phyloP scores from a whole-genome alignment of 2,113 vertebrate genomes.

The Platysteira castanea region DNA sequence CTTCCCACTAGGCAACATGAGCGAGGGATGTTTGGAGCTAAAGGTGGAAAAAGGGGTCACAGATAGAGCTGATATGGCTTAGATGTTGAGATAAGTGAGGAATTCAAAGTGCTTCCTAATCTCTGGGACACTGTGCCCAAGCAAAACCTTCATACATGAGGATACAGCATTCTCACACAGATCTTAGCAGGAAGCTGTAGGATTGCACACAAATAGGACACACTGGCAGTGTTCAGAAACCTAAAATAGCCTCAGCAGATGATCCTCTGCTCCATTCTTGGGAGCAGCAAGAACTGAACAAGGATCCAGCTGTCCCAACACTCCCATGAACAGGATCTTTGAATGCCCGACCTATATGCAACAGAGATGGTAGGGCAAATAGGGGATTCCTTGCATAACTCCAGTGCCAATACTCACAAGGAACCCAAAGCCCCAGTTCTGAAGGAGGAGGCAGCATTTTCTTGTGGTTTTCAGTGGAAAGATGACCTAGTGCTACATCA shows the following conservation, averaged over 20 bases:
- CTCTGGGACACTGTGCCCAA: neutral
- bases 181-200: neutral
- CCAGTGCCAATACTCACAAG: neutral
- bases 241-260: constrained; percentile 51
- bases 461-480: neutral
- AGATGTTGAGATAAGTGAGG: neutral
- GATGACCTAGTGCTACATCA: neutral
- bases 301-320: constrained; percentile 41
- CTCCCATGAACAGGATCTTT: neutral
- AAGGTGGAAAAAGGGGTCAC: neutral
- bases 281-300: neutral
- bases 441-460: neutral
- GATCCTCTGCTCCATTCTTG: constrained; percentile 23
- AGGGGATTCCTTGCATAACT: neutral
- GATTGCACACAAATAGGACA: neutral
- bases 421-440: neutral
- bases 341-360: neutral
- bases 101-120: neutral
- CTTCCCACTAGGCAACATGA: fast-evolving
- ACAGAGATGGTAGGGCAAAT: neutral
- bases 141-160: neutral
- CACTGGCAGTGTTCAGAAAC: neutral
- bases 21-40: neutral
- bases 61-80: neutral
- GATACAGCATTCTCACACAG: neutral